Base-by-base conservation (phyloP, 1,140 invertebrate species). In the Euschistus heros region DNA sequence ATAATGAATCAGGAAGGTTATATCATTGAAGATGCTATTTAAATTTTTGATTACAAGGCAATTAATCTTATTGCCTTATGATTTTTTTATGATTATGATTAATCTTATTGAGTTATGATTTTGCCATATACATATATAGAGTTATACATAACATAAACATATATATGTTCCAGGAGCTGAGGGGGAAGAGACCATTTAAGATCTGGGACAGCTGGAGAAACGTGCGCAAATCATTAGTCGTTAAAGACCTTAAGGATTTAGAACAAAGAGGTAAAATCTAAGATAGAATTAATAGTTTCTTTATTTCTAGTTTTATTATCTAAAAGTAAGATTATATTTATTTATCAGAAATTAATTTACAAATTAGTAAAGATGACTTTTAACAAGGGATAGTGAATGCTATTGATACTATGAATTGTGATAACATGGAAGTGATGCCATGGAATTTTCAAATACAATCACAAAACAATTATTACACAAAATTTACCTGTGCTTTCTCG, bases 161-260 rank as follows among this genome's bases (percentile, higher is more conserved):
- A 24, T 57, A 70, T 64, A 69, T 69, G 74, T 81, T 81, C 55
- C 80, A 92, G 88, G 88, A 92, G 84, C 85, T 87, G 83, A 87
- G 89, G 82, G 87, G 86, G 84, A 92, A 92, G 84, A 89, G 89
- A 84, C 92, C 92, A 83, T 94, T 94, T 82, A 96, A 96, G 85
- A 87, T 96, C 86, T 96, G 93, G 93, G 93, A 93, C 83, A 89
- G 88, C 79, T 91, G 89, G 81, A 84, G 94, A 81, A 91, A 86
- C 80, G 84, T 91, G 72, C 87, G 92, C 77, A 96, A 95, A 80
- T 92, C 91, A 73, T 80, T 96, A 76, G 91, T 94, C 71, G 93
- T 94, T 74, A 86, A 87, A 74, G 91, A 86, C 76, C 88, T 95
- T 73, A 87, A 91, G 77, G 94, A 97, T 79, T 80, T 97, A 73